Evolutionary conservation across 2,888 invertebrate species (phyloP).

Genomic region (Noctua janthe): DNA sequence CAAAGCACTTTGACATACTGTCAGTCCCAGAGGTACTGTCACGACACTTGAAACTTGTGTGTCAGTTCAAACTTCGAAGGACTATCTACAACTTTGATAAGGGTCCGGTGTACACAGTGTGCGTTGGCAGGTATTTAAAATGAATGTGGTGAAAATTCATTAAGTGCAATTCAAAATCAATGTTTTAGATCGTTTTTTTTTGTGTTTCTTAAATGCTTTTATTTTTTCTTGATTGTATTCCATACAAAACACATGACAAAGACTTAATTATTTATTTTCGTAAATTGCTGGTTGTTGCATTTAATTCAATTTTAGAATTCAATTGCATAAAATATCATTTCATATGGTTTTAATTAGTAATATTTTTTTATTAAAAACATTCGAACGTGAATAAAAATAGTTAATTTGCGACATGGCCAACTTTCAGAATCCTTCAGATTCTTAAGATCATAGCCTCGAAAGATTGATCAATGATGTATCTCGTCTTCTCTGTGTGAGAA

Average conservation of each 20-base stretch:
- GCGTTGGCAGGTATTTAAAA: not conserved
- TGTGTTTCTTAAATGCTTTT: conserved; percentile 68
- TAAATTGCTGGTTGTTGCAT: conserved; percentile 19
- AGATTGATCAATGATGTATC: too few relatives aligned
- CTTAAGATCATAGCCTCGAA: not conserved
- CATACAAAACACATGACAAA: conserved; percentile 71
- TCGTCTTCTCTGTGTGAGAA: too few relatives aligned
- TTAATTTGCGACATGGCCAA: not conserved
- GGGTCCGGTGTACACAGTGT: not conserved
- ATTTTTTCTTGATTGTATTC: conserved; percentile 57
- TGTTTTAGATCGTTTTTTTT: not conserved
- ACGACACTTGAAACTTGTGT: not conserved
- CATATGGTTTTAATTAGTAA: too few relatives aligned
- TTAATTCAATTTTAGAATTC: too few relatives aligned
- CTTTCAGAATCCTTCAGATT: not conserved
- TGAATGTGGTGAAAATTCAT: not conserved
- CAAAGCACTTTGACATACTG: not conserved
- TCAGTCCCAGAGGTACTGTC: not conserved
- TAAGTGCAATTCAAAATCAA: not conserved
- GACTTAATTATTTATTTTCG: conserved; percentile 50
- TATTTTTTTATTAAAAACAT: too few relatives aligned
- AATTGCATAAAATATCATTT: too few relatives aligned
- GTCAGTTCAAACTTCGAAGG: not conserved
- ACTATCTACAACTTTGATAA: not conserved
- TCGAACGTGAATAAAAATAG: not conserved